Conservation (phyloP, 2,797 vertebrate species). For the Macropodus opercularis region DNA sequence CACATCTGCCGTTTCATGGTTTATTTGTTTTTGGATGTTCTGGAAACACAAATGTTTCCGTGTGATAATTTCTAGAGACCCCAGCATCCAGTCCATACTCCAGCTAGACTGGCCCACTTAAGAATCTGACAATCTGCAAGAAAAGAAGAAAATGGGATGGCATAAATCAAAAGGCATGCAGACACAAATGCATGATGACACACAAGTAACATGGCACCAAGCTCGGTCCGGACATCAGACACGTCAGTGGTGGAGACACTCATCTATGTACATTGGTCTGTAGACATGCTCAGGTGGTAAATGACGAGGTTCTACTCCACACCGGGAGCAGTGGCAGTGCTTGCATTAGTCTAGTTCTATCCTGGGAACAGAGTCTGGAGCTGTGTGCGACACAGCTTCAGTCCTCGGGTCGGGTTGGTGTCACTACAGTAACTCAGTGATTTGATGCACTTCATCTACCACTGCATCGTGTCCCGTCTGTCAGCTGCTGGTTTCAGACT, state of each 20-base stretch:
- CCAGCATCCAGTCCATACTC: slow-evolving; percentile 91
- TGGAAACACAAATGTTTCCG: slow-evolving; percentile 66
- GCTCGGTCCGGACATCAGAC: slow-evolving; percentile 23
- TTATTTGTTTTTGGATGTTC: slow-evolving; percentile 37
- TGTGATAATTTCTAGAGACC: slow-evolving; percentile 81
- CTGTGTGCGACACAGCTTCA: no score
- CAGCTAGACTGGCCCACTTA: slow-evolving; percentile 91
- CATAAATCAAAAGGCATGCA: slow-evolving; percentile 85
- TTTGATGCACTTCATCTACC: no score
- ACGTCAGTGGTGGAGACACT: slow-evolving; percentile 9
- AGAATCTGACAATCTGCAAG: slow-evolving; percentile 96
- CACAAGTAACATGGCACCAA: slow-evolving; percentile 20
- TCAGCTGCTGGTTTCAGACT: slow-evolving; percentile 14
- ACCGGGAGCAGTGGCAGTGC: no score
- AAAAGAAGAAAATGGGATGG: slow-evolving; percentile 90
- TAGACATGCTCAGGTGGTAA: no score
- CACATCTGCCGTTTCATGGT: slow-evolving; percentile 57
- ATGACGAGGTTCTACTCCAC: no score
- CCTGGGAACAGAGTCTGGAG: no score
- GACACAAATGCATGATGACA: slow-evolving; percentile 70
- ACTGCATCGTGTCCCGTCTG: no score
- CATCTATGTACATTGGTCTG: no score
- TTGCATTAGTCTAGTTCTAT: no score
- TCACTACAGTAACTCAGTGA: no score
- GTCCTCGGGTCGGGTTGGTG: no score